phyloP scores from a whole-genome alignment of 2,113 vertebrate species.

The Phodopus roborovskii region DNA sequence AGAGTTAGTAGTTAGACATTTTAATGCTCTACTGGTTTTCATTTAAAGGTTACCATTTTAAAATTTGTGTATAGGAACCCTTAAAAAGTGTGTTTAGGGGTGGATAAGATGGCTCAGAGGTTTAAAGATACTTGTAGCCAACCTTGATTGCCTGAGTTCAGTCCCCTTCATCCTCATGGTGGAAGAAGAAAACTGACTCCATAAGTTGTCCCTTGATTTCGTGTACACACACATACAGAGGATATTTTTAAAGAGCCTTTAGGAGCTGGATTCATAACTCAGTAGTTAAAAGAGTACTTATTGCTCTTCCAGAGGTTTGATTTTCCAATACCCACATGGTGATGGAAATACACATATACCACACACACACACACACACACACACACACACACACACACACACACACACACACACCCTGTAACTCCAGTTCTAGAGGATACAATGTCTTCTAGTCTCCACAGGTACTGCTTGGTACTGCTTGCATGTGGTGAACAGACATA shows the following conservation, averaged over 20 bases:
- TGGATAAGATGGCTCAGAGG: not conserved
- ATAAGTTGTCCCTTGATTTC: not conserved
- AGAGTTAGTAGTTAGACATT: conserved; percentile 49
- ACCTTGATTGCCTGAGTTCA: not conserved
- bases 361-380: too few relatives aligned
- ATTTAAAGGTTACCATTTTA: conserved; percentile 56
- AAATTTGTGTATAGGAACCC: conserved; percentile 28
- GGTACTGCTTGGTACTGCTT: too few relatives aligned
- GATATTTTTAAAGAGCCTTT: not conserved
- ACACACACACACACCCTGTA: too few relatives aligned
- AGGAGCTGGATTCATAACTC: not conserved
- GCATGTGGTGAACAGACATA: not conserved
- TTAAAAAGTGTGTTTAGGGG: not conserved
- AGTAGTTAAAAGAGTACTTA: not conserved
- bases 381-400: too few relatives aligned
- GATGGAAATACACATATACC: too few relatives aligned
- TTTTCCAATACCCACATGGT: not conserved
- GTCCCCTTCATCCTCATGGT: not conserved
- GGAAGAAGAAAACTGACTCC: not conserved
- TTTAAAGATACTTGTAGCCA: not conserved
- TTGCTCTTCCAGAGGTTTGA: not conserved
- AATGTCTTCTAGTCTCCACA: not conserved
- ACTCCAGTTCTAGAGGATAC: not conserved
- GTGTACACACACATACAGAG: not conserved
- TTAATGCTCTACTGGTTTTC: conserved; percentile 9